phyloP scores from a whole-genome alignment of 2,113 vertebrate species.

The Scartelaos histophorus region DNA sequence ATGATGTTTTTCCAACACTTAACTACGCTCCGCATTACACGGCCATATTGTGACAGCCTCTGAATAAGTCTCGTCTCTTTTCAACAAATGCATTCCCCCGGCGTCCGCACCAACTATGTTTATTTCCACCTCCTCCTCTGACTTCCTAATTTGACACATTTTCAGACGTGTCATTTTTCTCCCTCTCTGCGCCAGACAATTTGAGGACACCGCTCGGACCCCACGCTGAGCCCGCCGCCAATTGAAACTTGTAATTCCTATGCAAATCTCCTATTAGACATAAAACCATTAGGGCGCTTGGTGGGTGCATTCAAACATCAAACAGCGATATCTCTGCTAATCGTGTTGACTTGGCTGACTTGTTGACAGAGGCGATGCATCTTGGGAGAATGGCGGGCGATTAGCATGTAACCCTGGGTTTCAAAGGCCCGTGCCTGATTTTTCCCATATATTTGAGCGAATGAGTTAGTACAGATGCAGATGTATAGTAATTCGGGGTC shows the following conservation, averaged over 20 bases:
- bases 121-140: conserved; percentile 32
- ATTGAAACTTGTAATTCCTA: conserved; percentile 48
- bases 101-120: conserved; percentile 43
- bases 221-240: conserved; percentile 24
- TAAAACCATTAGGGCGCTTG: conserved; percentile 50
- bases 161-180: conserved; percentile 30
- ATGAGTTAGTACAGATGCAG: too few relatives aligned
- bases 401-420: conserved; percentile 31
- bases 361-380: conserved; percentile 40
- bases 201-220: conserved; percentile 28
- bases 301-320: conserved; percentile 38
- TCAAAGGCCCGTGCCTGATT: too few relatives aligned
- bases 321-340: conserved; percentile 40
- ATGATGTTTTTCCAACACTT: conserved; percentile 56
- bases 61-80: conserved; percentile 41
- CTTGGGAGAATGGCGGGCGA: conserved; percentile 21
- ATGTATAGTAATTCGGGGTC: too few relatives aligned
- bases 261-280: conserved; percentile 45
- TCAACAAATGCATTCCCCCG: conserved; percentile 38
- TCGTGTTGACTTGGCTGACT: conserved; percentile 38
- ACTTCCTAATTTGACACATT: conserved; percentile 31
- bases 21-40: conserved; percentile 49
- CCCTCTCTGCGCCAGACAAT: conserved; percentile 17
- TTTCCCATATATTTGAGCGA: too few relatives aligned
- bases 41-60: conserved; percentile 33